Evolutionary conservation across 2,797 vertebrate genomes (phyloP).

Genomic region (Sphaeramia orbicularis): DNA sequence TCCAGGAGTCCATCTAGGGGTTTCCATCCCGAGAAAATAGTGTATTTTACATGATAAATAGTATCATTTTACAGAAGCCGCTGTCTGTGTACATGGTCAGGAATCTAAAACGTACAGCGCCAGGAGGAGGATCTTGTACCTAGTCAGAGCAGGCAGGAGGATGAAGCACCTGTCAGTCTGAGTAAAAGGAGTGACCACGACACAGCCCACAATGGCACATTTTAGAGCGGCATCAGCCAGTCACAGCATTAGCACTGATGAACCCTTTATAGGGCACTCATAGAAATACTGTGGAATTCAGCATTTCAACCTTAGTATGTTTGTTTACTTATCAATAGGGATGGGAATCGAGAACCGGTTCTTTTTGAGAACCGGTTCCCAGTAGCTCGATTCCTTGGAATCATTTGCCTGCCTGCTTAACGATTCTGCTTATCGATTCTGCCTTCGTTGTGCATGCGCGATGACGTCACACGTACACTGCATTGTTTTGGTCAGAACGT

Average conservation of each 20-base stretch:
- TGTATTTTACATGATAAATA: constrained; percentile 77
- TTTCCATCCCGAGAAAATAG: constrained; percentile 62
- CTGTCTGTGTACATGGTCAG: constrained; percentile 33
- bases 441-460: too few species aligned
- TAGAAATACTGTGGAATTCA: too few species aligned
- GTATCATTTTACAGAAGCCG: constrained; percentile 49
- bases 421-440: too few species aligned
- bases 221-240: neutral
- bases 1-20: constrained; percentile 49
- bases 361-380: too few species aligned
- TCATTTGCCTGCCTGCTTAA: too few species aligned
- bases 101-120: constrained; percentile 25
- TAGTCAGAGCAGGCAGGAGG: constrained; percentile 2
- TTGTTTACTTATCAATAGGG: too few species aligned
- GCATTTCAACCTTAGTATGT: too few species aligned
- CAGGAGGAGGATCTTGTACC: constrained; percentile 7
- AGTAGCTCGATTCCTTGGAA: too few species aligned
- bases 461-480: too few species aligned
- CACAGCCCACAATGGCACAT: neutral
- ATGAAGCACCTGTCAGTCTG: neutral
- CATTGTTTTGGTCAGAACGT: too few species aligned
- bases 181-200: neutral
- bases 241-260: neutral
- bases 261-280: too few species aligned
- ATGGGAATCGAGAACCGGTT: too few species aligned